phyloP scores from a whole-genome alignment of 2,113 vertebrate species.

The Lagopus leucura region DNA sequence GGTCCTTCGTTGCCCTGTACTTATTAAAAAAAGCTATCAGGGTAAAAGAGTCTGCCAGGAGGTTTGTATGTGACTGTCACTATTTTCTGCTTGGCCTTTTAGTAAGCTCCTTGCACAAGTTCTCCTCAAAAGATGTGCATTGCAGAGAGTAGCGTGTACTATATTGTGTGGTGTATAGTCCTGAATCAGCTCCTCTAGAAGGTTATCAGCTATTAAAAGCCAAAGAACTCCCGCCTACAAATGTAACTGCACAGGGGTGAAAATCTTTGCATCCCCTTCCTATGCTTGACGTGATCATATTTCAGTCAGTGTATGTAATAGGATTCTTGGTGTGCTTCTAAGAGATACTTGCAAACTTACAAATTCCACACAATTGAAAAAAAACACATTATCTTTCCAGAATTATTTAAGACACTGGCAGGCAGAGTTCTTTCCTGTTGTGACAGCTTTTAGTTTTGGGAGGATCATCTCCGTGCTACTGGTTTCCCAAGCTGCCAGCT shows the following conservation, averaged over 20 bases:
- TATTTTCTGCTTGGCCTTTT: background rate
- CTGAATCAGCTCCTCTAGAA: background rate
- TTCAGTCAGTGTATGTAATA: background rate
- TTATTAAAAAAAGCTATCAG: background rate
- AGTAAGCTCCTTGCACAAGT: background rate
- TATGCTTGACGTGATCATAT: accelerated
- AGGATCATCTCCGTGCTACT: background rate
- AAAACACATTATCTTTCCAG: background rate
- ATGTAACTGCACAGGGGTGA: background rate
- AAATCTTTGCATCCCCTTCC: background rate
- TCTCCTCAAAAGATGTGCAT: background rate
- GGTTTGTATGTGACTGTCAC: background rate
- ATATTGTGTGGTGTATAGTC: background rate
- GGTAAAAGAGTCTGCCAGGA: background rate
- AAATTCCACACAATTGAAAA: background rate
- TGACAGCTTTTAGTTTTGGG: background rate
- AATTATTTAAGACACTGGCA: background rate
- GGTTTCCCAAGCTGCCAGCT: background rate
- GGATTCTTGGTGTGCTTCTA: background rate
- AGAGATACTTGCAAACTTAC: background rate
- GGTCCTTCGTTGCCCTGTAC: background rate
- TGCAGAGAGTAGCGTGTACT: background rate
- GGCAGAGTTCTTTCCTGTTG: background rate
- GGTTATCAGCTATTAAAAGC: background rate
- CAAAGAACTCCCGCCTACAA: background rate